Conservation (phyloP, 2,797 vertebrate genomes). For the Natrix natrix region DNA sequence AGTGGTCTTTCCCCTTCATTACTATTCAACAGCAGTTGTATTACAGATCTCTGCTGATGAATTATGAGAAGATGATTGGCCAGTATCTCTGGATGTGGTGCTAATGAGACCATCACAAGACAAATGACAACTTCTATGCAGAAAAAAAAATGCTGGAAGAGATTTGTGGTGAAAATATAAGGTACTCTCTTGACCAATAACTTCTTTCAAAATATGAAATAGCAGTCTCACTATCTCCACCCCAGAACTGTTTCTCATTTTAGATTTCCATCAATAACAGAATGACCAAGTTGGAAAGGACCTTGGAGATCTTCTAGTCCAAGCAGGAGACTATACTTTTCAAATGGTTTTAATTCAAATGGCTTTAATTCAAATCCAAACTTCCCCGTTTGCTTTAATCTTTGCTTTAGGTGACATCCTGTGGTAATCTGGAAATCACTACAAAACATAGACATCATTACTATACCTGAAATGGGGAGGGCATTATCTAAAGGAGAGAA, state of each 20-base stretch:
- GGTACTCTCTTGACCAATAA: background rate
- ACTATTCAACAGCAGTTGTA: background rate
- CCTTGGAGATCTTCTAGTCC: background rate
- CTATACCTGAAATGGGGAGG: background rate
- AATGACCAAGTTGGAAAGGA: background rate
- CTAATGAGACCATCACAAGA: background rate
- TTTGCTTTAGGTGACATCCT: background rate
- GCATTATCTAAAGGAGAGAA: background rate
- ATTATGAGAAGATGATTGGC: background rate
- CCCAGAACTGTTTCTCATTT: background rate
- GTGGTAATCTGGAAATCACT: background rate
- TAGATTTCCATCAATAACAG: background rate
- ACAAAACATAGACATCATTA: background rate
- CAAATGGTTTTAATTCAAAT: background rate
- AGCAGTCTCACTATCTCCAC: too few species aligned
- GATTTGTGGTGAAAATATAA: background rate
- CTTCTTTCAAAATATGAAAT: background rate
- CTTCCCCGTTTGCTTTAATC: background rate
- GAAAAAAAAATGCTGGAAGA: background rate
- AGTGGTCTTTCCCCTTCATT: background rate
- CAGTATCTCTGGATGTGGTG: background rate
- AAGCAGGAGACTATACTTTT: background rate
- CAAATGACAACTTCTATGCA: background rate
- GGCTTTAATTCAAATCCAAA: background rate
- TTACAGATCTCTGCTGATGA: background rate